phyloP scores from a whole-genome alignment of 2,888 invertebrate species.

The Nasonovia ribisnigri region DNA sequence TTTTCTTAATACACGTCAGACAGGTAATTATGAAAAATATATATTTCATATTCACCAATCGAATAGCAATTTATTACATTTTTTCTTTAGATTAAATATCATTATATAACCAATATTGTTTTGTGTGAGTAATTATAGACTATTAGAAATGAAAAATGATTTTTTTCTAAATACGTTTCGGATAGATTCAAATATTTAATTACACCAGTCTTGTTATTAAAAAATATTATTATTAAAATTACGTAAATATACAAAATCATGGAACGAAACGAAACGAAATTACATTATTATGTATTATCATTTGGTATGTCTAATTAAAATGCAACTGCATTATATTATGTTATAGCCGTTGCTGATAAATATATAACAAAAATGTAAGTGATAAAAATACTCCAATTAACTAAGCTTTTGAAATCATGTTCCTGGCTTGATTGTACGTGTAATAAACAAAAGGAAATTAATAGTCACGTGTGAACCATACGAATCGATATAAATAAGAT shows the following conservation, averaged over 20 bases:
- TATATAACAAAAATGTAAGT: neutral
- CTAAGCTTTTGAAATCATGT: neutral
- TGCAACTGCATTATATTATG: neutral
- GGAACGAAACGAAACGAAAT: neutral
- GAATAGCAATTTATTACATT: neutral
- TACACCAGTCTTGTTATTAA: neutral
- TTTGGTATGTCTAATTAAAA: neutral
- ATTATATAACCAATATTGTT: neutral
- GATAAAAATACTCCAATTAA: constrained; percentile 28
- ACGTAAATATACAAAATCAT: neutral
- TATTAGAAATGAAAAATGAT: neutral
- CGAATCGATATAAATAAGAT: constrained; percentile 1
- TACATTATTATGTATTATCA: neutral
- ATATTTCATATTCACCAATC: neutral
- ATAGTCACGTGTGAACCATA: neutral
- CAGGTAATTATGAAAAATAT: neutral
- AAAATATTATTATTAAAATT: neutral
- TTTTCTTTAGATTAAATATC: neutral
- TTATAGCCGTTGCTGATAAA: neutral
- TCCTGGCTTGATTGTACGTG: neutral
- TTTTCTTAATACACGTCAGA: neutral
- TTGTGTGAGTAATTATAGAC: neutral
- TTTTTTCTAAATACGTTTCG: neutral
- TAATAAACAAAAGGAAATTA: constrained; percentile 11
- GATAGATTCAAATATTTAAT: neutral